Percentiles rank a stretch among this genome's conserved stretches.
Conservation (phyloP, 2,113 vertebrate species). For the Recurvirostra avosetta region DNA sequence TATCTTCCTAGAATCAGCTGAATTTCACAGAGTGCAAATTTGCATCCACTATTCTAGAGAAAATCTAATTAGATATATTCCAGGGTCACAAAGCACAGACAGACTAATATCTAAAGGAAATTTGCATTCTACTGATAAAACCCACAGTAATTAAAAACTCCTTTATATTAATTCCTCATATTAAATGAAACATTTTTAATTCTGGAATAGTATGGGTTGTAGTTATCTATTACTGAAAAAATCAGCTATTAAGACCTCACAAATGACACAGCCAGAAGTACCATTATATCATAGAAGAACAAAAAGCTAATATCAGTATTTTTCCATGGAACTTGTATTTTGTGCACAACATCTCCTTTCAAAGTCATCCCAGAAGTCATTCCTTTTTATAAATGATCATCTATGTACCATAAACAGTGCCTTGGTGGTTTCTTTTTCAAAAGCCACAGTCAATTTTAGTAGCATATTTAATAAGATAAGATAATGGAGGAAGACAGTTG, state of each 20-base stretch:
- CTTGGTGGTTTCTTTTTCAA: constrained; percentile 1
- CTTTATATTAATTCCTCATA: constrained; percentile 1
- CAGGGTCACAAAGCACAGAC: constrained; percentile 46
- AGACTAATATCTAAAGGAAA: constrained; percentile 50
- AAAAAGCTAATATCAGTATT: neutral
- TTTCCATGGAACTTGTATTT: neutral
- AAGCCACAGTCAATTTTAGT: constrained; percentile 22
- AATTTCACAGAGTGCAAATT: constrained; percentile 54
- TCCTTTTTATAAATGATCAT: neutral
- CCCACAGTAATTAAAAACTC: constrained; percentile 40
- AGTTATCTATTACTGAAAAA: neutral
- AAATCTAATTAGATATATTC: constrained; percentile 67
- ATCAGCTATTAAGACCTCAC: neutral
- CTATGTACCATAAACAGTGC: neutral
- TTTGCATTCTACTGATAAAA: constrained; percentile 57
- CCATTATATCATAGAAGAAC: neutral
- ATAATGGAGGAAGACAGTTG: constrained; percentile 20
- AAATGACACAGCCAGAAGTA: neutral
- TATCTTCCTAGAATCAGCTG: constrained; percentile 58
- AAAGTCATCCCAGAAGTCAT: neutral
- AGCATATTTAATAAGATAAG: neutral
- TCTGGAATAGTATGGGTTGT: constrained; percentile 14
- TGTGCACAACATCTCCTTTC: neutral
- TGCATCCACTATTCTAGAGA: constrained; percentile 60
- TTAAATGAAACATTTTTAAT: constrained; percentile 28